A percentile compares a stretch with the other conserved stretches of the same genome.
Conservation (phyloP, 2,113 vertebrate species). For the Plestiodon gilberti region DNA sequence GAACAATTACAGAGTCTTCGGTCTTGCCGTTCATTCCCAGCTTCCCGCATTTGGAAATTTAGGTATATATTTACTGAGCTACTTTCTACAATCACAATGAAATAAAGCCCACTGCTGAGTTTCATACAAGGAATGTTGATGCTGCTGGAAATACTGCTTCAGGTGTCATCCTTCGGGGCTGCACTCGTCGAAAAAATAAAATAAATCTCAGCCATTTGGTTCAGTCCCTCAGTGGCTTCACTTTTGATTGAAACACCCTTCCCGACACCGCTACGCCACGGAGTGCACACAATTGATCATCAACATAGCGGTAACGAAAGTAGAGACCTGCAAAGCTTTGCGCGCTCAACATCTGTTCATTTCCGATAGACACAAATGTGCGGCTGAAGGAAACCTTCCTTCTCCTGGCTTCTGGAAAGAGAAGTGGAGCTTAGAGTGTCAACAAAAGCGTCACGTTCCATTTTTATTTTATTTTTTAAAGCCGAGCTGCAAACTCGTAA, state of each 20-base stretch:
- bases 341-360: slow-evolving; percentile 69
- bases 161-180: slow-evolving; percentile 79
- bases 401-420: neutral
- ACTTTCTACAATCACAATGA: slow-evolving; percentile 78
- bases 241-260: slow-evolving; percentile 78
- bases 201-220: slow-evolving; percentile 78
- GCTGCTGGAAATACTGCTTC: slow-evolving; percentile 77
- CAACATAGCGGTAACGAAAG: slow-evolving; percentile 61
- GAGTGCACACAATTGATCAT: slow-evolving; percentile 73
- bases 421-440: neutral
- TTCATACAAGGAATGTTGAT: slow-evolving; percentile 76
- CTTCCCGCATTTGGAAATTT: slow-evolving; percentile 17
- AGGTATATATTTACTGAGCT: slow-evolving; percentile 74
- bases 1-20: slow-evolving; percentile 4
- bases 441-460: neutral
- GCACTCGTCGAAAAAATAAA: slow-evolving; percentile 69
- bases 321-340: slow-evolving; percentile 60
- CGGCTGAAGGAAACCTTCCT: slow-evolving; percentile 42
- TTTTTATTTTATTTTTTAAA: no score
- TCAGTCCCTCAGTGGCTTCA: slow-evolving; percentile 66
- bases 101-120: slow-evolving; percentile 78
- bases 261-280: slow-evolving; percentile 63
- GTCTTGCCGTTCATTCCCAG: slow-evolving; percentile 18
- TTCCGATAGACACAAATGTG: slow-evolving; percentile 49
- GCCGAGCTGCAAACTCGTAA: neutral